Evolutionary conservation across 2,888 invertebrate genomes (phyloP), one percentile per base, ranked within the genome.

Genomic region (Thyatira batis): DNA sequence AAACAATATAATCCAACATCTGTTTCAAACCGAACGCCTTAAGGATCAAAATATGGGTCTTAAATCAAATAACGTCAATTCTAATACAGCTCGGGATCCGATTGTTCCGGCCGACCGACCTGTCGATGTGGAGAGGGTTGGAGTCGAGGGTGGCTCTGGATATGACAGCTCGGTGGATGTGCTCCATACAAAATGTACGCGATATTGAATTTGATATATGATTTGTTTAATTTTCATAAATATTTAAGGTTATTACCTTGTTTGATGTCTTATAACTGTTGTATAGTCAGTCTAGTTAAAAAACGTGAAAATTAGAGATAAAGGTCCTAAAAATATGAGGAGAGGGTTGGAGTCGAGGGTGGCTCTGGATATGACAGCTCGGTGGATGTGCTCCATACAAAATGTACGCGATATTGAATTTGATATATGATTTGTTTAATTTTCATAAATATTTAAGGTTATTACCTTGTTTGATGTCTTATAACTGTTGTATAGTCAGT

Each of bases 61-160:
- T 52, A 43, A 67, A 68, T 67, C 59, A 58, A 69, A 69, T 69
- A 69, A 69, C 58, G 39, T 55, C 53, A 57, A 57, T 62, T 55
- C 64, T 60, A 64, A 55, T 58, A 57, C 53, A 44, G 28, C 23
- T 49, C 60, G 54, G 59, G 67, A 69, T 69, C 58, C 54, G 67
- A 69, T 68, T 68, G 68, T 69, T 57, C 64, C 58, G 53, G 51
- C 68, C 62, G 67, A 67, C 64, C 58, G 70, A 58, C 39, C 13
- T 50, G 50, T 50, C 50, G 60, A 55, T 54, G 17, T 33, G 6
- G 39, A 39, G 39, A 53, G 54, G 58, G 52, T 49, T 64, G 67
- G 67, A 59, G 45, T 51, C 58, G 8, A 39, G 17, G 39, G 5
- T 33, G 39, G 13, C 17, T 39, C 13, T 17, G 13, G n/a, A 39